A percentile compares a stretch with the other conserved stretches of the same genome.
These are phyloP conservation scores for Chaetodon auriga DNA, from an alignment of 2,113 vertebrate genomes.

Conservation along the genomic window DNA sequence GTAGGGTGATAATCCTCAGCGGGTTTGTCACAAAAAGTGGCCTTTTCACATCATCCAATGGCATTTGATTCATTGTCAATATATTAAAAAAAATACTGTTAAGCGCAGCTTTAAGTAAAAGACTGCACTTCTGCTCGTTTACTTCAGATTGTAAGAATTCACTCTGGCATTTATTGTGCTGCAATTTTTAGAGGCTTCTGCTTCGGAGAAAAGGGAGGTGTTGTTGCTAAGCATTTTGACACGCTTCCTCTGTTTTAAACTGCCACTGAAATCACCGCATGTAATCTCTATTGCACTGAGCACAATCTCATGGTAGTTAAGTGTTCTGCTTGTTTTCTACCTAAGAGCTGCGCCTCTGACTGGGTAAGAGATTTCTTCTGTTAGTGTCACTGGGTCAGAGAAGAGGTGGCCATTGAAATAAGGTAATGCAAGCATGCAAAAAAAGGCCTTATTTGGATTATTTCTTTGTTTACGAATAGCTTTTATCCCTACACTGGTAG, in stretches of 20 bases:
- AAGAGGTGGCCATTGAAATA: conserved; percentile 34
- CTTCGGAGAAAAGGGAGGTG: conserved; percentile 21
- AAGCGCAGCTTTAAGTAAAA: conserved; percentile 14
- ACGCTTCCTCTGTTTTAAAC: conserved; percentile 47
- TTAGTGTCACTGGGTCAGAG: conserved; percentile 50
- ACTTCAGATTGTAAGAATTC: background rate
- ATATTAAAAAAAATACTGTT: conserved; percentile 17
- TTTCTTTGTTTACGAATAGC: background rate
- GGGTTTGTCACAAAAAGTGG: background rate
- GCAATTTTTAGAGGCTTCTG: conserved; percentile 24
- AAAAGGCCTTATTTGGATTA: conserved; percentile 18
- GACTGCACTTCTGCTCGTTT: background rate
- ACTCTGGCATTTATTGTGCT: conserved; percentile 13
- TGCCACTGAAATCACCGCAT: conserved; percentile 38
- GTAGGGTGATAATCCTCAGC: background rate
- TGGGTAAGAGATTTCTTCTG: conserved; percentile 44
- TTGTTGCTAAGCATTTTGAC: conserved; percentile 51
- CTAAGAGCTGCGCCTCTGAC: conserved; percentile 43
- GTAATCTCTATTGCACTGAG: conserved; percentile 38
- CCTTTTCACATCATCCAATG: background rate
- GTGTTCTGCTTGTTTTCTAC: conserved; percentile 23
- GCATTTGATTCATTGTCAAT: conserved; percentile 19
- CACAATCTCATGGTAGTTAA: conserved; percentile 23
- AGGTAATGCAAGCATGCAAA: conserved; percentile 33
- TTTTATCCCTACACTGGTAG: background rate